phyloP scores from a whole-genome alignment of 2,113 vertebrate species.

The Halcyon senegalensis region DNA sequence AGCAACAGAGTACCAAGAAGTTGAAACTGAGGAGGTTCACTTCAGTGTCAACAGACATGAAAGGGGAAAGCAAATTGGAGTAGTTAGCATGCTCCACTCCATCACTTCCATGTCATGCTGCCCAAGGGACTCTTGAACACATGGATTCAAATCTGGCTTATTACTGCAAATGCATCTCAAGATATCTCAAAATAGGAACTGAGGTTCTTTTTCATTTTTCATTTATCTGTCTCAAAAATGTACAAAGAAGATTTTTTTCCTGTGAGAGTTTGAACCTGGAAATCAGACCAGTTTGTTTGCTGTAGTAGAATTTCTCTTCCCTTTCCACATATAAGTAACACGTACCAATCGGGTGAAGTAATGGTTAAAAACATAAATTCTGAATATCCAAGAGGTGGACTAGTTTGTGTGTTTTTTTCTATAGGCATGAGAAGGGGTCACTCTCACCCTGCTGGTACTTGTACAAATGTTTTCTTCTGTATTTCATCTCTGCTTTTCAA shows the following conservation, averaged over 20 bases:
- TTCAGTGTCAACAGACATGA: not conserved
- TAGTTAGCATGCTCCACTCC: not conserved
- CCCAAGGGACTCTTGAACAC: not conserved
- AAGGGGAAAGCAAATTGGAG: not conserved
- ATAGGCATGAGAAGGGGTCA: not conserved
- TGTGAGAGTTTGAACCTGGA: not conserved
- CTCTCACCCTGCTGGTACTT: not conserved
- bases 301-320: not conserved
- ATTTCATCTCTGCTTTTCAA: conserved; percentile 44
- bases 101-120: not conserved
- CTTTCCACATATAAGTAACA: not conserved
- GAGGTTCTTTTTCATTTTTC: not conserved
- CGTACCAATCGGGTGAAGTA: not conserved
- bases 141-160: not conserved
- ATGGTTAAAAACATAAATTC: too few species aligned
- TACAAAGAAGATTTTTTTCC: not conserved
- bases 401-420: not conserved
- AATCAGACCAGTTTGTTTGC: not conserved
- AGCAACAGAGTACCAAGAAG: not conserved
- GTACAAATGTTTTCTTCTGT: conserved; percentile 53
- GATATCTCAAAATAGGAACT: not conserved
- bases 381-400: not conserved
- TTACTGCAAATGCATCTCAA: not conserved
- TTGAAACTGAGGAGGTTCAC: not conserved
- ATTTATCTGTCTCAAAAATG: not conserved